Base-by-base conservation (phyloP, 2,888 invertebrate genomes). In the Barypeithes pellucidus region DNA sequence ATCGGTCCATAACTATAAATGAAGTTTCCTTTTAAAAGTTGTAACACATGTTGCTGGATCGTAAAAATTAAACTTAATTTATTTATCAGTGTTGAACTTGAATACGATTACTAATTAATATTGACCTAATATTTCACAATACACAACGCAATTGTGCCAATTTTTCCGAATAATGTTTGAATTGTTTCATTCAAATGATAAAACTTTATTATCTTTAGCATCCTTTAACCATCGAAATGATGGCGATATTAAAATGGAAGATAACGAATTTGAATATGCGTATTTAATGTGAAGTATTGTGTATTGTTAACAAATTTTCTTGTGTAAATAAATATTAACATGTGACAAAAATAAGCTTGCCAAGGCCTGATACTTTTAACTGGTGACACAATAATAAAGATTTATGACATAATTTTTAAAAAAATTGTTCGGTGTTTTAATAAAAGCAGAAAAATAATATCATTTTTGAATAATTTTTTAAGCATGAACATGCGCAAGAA, bases 181-280 rank as follows among this genome's bases (percentile, higher is more conserved):
- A 24, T 18, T 33, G 54, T 57, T 33, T 18, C 33, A 57, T 57
- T 57, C 33, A 57, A 57, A 57, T 57, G 54, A 57, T 57, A 57
- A 57, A 52, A 29, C 14, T 24, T 29, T 39, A 8, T 18, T 52
- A 33, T 57, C 33, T 57, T 18, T 16, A 57, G 11, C 16, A 33
- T 33, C 16, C 24, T 33, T 3, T 24, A 11, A 57, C 9, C 7
- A 57, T 14, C 33, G 18, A 33, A 57, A 33, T 52, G 43, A 52
- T 29, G 29, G n/a, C 5, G 9, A 29, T 24, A 52, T 29, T 29
- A 52, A 22, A 52, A 52, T n/a, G 5, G 1, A 1, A 52, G 52
- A 52, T 57, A 29, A 54, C 3, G 5, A 14, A 11, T 18, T 57
- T 33, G 12, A 33, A n/a, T 14, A 50, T 57, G 54, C 54, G 54